Base-by-base conservation (phyloP, 2,113 vertebrate species). In the Ophthalmolycus amberensis region DNA sequence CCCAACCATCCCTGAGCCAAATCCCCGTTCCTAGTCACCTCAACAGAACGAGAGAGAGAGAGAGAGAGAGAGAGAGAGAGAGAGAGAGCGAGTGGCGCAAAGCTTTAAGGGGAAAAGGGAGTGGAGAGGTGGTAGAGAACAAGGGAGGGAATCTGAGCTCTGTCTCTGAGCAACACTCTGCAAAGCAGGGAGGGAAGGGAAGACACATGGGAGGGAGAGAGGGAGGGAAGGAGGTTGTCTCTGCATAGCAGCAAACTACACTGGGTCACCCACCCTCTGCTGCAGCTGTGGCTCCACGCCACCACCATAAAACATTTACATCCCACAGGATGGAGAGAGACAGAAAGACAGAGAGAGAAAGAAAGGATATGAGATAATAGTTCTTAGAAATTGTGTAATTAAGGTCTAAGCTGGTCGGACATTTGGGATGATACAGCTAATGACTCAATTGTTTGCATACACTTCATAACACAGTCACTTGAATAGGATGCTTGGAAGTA, bases 231-330 rank as follows among this genome's bases (percentile, higher is more conserved):
- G 42, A 83, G 78, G 82, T 68, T 86, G 93, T 90, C 90, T 92
- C 93, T 94, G 93, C 93, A 95, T 94, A 95, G 93, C 94, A 94
- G 94, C 92, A 95, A 94, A 93, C 89, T 93, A 87, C 89, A 90
- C 77, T 92, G 92, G 91, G 91, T 95, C 94, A 93, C 70, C 88
- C 90, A 85, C 88, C 91, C 90, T 92, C 80, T 94, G 92, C 95
- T 94, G 93, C 93, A 95, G 89, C 87, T 75, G 44, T 94, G 92
- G 91, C 93, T 90, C 90, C 78, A 80, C 32, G 90, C 93, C 93
- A 94, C 87, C 67, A 84, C 81, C 77, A 93, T 92, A 75, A 94
- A 94, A 91, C 89, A 93, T 94, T 92, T 88, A 95, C 86, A 91
- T 77, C 76, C 77, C 63, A 88, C 38, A 75, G 65, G 69, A 80